Evolutionary conservation across 2,888 invertebrate genomes (phyloP), one percentile per base, ranked within the genome.

Genomic region (Papilio gigon): DNA sequence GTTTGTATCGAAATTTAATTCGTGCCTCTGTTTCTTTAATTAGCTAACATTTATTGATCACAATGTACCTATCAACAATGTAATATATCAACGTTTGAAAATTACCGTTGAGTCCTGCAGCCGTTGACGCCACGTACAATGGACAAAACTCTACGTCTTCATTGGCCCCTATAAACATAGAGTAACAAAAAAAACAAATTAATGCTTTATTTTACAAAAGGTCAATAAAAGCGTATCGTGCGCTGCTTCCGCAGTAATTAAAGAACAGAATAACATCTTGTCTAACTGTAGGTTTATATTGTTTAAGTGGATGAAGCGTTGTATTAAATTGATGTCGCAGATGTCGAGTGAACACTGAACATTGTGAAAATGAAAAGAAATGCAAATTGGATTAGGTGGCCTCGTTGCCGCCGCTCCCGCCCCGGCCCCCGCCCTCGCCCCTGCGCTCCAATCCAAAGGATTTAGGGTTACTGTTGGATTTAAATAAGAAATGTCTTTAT

Each of bases 351-450:
- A 67, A 62, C 40, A 61, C 40, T 61, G 67, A 22, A 53, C 40
- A 62, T 53, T 61, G 50, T 62, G 61, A 35, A 67, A 67, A 67
- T 61, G 61, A 67, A 67, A 67, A 67, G 67, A 67, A 67, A 67
- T 62, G 67, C 67, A 67, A 67, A 67, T 67, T 67, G 67, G 53
- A 67, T 53, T 37, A 50, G 61, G 53, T 56, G 53, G 27, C 61
- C 67, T 61, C 40, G 67, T 61, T 30, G 30, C 50, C 61, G 61
- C n/a, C 17, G 17, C 42, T 17, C 42, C 42, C n/a, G 17, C 17
- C 40, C 60, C 50, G 37, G 60, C 47, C 17, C 17, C 37, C 40
- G 53, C 20, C 37, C 9, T 37, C 40, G 50, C 27, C 25, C 14
- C 61, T 17, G 53, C 42, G 40, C 37, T 20, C 20, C 61, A 5